Evolutionary conservation across 2,888 invertebrate species (phyloP), one percentile per base, ranked within the genome.

Genomic region (Aleiodes leptofemur): DNA sequence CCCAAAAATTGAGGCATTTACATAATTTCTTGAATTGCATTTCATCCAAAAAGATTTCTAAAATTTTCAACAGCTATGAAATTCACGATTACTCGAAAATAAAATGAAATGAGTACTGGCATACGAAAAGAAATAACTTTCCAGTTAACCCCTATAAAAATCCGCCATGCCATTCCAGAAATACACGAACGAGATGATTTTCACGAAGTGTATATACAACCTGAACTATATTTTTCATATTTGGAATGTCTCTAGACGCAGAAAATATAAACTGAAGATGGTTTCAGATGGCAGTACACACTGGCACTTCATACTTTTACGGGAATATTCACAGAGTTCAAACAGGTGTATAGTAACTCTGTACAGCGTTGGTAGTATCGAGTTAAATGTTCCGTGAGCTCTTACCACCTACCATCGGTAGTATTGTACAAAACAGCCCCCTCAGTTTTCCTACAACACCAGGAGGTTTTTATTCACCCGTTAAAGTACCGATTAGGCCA

Each of bases 311-410:
- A 76, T 78, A 75, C 77, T 78, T 76, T 77, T 73, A 57, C 69
- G 76, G 68, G 73, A 59, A 66, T 53, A 68, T 72, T 38, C 68
- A 38, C 51, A 14, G 64, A 64, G 48, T 31, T 53, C 70, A 23
- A 55, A 16, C 75, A 75, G 61, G 77, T 70, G 79, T 69, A 29
- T 71, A 34, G 48, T 57, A 59, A 61, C 59, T 72, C 57, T 66
- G 68, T 76, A 73, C 73, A 71, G 69, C 69, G 76, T 73, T 74
- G 78, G 73, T 76, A 75, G 79, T 80, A 82, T 84, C 79, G 81
- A 82, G 86, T 86, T 86, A 86, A 88, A 88, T 86, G 87, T 86
- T 85, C 84, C 86, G 84, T 82, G 79, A 79, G 75, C 74, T 72
- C 72, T 64, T 64, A 14, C 61, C 61, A 61, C 43, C 64, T 48